phyloP scores from a whole-genome alignment of 2,888 invertebrate genomes.

The Acronicta aceris region DNA sequence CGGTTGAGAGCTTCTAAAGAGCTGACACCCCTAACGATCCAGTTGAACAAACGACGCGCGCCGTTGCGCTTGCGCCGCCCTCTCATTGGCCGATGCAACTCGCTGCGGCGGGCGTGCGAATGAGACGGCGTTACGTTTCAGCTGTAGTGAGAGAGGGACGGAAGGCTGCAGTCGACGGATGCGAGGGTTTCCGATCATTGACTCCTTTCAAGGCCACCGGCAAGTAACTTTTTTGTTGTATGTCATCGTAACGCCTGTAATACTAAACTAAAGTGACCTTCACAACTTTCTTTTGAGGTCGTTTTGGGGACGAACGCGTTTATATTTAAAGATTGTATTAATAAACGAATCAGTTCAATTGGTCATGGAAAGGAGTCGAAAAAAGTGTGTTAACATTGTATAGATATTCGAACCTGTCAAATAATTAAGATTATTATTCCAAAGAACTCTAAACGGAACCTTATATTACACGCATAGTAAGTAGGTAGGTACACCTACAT shows the following conservation, averaged over 20 bases:
- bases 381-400: slow-evolving; percentile 4
- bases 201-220: slow-evolving; percentile 85
- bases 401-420: no score
- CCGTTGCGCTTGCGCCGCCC: slow-evolving; percentile 82
- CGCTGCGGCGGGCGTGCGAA: slow-evolving; percentile 70
- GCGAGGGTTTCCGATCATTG: slow-evolving; percentile 87
- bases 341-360: slow-evolving; percentile 4
- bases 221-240: slow-evolving; percentile 80
- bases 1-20: slow-evolving; percentile 83
- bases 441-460: no score
- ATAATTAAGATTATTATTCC: no score
- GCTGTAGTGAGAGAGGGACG: slow-evolving; percentile 66
- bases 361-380: slow-evolving; percentile 8
- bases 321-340: slow-evolving; percentile 29
- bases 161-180: slow-evolving; percentile 81
- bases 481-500: no score
- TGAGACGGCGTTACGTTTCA: slow-evolving; percentile 58
- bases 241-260: slow-evolving; percentile 81
- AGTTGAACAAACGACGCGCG: slow-evolving; percentile 85
- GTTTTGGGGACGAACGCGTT: slow-evolving; percentile 44
- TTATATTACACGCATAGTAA: no score
- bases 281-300: slow-evolving; percentile 84
- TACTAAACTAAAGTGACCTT: slow-evolving; percentile 81
- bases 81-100: slow-evolving; percentile 74
- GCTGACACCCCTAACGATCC: slow-evolving; percentile 85